These are phyloP conservation scores for Bugulina stolonifera DNA, from an alignment of 2,888 invertebrate species.

Conservation along the genomic window DNA sequence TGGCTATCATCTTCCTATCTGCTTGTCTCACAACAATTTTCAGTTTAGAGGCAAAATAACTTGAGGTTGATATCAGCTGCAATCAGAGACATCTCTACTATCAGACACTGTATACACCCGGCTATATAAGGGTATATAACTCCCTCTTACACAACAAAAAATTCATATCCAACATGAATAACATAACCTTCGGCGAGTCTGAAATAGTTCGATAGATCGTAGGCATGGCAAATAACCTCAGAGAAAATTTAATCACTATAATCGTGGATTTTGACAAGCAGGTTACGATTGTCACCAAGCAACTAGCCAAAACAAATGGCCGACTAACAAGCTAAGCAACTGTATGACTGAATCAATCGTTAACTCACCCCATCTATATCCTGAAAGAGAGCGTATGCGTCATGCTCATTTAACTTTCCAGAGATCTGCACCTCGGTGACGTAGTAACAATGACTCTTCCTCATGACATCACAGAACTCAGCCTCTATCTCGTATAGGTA, in stretches of 20 bases:
- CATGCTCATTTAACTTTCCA: background rate
- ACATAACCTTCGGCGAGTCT: too few species aligned
- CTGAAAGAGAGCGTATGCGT: background rate
- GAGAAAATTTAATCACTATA: too few species aligned
- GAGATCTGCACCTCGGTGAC: background rate
- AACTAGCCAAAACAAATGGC: too few species aligned
- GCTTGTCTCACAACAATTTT: constrained; percentile 23
- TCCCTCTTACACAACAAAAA: too few species aligned
- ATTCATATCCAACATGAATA: too few species aligned
- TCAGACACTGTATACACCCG: too few species aligned
- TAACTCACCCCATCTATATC: constrained; percentile 15
- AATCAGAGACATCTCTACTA: too few species aligned
- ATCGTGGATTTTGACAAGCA: too few species aligned
- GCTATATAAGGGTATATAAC: too few species aligned
- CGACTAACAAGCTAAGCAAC: background rate
- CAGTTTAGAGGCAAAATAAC: constrained; percentile 1
- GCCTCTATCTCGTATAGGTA: constrained; percentile 10
- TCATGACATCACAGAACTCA: constrained; percentile 19
- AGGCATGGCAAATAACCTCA: too few species aligned
- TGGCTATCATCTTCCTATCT: constrained; percentile 19
- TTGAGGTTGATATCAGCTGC: background rate
- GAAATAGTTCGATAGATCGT: too few species aligned
- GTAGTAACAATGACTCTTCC: background rate
- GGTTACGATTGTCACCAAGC: too few species aligned
- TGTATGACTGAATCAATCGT: background rate